A percentile compares a stretch with the other conserved stretches of the same genome.
Conservation (phyloP, 2,797 vertebrate species). For the Ptychobarbus kaznakovi region DNA sequence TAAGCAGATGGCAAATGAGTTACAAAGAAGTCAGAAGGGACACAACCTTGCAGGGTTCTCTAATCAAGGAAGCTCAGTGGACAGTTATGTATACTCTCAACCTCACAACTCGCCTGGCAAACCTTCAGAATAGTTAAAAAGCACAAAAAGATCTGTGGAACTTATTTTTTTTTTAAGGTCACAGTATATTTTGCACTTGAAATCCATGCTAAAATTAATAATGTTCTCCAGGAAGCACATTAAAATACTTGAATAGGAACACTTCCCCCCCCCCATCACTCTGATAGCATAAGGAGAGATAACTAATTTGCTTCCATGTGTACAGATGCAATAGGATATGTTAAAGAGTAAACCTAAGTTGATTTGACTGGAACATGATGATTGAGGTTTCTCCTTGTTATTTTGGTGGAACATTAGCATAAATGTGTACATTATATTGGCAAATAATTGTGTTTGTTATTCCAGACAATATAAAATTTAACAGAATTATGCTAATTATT, state of each 20-base stretch:
- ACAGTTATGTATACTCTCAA: conserved; percentile 41
- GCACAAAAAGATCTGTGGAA: not conserved
- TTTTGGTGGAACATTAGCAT: not conserved
- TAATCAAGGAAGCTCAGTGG: conserved; percentile 35
- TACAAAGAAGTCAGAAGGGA: conserved; percentile 36
- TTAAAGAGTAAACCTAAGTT: not conserved
- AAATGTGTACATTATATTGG: not conserved
- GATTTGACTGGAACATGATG: not conserved
- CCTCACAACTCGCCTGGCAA: conserved; percentile 33
- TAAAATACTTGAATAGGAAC: not conserved
- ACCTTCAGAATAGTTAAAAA: conserved; percentile 23
- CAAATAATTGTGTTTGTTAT: not conserved
- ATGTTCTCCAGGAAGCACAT: conserved; percentile 11
- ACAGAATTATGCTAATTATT: too few relatives aligned
- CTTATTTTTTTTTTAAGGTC: not conserved
- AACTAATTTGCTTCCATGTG: conserved; percentile 14
- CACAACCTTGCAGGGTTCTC: conserved; percentile 28
- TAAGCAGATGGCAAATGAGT: conserved; percentile 60
- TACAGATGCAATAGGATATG: not conserved
- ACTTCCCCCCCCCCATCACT: too few relatives aligned
- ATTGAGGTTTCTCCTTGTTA: not conserved
- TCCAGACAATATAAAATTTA: too few relatives aligned
- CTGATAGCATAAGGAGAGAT: conserved; percentile 38
- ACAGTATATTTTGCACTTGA: not conserved
- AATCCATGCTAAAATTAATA: not conserved